phyloP scores from a whole-genome alignment of 2,888 invertebrate species.

The Nebria salina region DNA sequence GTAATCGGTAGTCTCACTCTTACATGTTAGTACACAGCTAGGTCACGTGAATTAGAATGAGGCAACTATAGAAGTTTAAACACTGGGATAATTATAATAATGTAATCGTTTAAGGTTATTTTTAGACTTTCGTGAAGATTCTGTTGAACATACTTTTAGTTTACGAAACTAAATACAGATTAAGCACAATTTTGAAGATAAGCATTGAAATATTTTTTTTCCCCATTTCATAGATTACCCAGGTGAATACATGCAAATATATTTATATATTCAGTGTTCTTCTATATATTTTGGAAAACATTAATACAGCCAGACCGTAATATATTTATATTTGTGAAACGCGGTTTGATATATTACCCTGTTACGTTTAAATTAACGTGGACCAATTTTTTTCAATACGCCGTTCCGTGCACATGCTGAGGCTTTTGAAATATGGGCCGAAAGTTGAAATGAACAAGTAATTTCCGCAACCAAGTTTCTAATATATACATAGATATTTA shows the following conservation, averaged over 20 bases:
- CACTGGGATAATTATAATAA: too few species aligned
- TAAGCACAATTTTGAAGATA: background rate
- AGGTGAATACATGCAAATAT: background rate
- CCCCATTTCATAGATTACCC: background rate
- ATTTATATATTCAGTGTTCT: background rate
- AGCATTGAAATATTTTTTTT: background rate
- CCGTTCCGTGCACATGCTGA: background rate
- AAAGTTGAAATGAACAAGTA: background rate
- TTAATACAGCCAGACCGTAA: background rate
- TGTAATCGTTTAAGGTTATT: too few species aligned
- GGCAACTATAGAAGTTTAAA: too few species aligned
- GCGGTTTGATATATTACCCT: conserved; percentile 1
- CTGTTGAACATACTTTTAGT: too few species aligned
- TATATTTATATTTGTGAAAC: conserved; percentile 1
- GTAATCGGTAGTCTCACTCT: too few species aligned
- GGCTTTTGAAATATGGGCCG: background rate
- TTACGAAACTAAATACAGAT: too few species aligned
- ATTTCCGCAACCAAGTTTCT: background rate
- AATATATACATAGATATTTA: background rate
- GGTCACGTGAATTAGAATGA: too few species aligned
- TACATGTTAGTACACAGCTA: too few species aligned
- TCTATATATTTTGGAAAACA: background rate
- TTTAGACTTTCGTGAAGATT: too few species aligned
- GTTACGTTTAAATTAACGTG: conserved; percentile 1
- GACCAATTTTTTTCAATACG: background rate